These are phyloP conservation scores for Oscheius sp. DNA, from an alignment of 2,888 invertebrate genomes.

Conservation along the genomic window DNA sequence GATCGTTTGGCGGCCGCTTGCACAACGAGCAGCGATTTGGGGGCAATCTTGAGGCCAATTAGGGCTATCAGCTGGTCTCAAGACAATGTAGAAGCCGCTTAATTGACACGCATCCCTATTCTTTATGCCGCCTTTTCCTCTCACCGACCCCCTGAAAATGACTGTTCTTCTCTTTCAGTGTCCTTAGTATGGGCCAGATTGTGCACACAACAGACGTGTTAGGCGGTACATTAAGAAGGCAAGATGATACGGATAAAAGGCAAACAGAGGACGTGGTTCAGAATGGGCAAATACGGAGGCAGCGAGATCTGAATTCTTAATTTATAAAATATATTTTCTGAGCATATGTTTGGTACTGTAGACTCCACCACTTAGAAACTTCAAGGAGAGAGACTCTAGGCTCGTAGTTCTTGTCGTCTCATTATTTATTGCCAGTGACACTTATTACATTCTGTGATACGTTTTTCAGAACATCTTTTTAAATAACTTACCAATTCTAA, in stretches of 20 bases:
- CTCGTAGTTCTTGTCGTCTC: conserved; percentile 31
- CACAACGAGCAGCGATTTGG: conserved; percentile 36
- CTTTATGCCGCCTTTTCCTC: conserved; percentile 14
- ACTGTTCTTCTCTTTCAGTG: not conserved
- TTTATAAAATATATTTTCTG: no score
- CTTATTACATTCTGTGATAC: no score
- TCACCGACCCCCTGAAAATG: not conserved
- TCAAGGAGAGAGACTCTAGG: not conserved
- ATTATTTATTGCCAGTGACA: conserved; percentile 15
- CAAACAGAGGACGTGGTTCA: conserved; percentile 24
- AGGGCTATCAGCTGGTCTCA: conserved; percentile 40
- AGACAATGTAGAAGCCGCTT: conserved; percentile 37
- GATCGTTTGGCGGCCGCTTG: conserved; percentile 38
- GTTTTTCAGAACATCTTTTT: no score
- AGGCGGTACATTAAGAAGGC: conserved; percentile 36
- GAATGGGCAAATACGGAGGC: not conserved
- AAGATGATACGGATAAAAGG: conserved; percentile 24
- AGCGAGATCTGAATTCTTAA: no score
- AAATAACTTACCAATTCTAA: no score
- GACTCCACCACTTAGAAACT: no score
- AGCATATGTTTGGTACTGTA: no score
- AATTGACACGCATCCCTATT: conserved; percentile 35
- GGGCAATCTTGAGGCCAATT: conserved; percentile 38
- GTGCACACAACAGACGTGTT: conserved; percentile 34
- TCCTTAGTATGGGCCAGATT: conserved; percentile 10